Base-by-base conservation (phyloP, 2,113 vertebrate genomes). In the Toxotes chatareus region DNA sequence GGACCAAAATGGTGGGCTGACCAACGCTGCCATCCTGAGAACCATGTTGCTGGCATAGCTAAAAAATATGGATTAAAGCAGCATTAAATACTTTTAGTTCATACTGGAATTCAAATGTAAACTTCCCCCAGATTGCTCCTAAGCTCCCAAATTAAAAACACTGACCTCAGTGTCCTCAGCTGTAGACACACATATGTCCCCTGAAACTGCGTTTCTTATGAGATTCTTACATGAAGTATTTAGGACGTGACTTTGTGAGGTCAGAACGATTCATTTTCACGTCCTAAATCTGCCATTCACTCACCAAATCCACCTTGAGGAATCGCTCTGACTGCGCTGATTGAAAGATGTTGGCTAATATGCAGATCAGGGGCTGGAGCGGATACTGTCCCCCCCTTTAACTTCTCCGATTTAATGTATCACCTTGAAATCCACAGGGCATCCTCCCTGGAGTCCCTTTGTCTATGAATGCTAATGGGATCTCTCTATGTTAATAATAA, bases 401-500 rank as follows among this genome's bases (percentile, higher is more conserved):
- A 84, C 88, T 91, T 83, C 56, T 80, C 73, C 2, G 5, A 73
- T 88, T 87, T 66, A 76, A 86, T 77, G 85, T 64, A 76, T 91
- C 89, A 93, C 90, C 90, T 91, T 91, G 83, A 91, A 78, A 78
- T 88, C 84, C 78, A 78, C 85, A 76, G 80, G 86, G 79, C 88
- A 19, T 89, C 87, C 77, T 90, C 86, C 84, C 82, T 40, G 70
- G 85, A 87, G 80, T 76, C 82, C 83, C 88, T 89, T 92, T 89
- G 89, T 92, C 86, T 85, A 85, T 91, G 82, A 89, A 93, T 93
- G 80, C 81, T 89, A 93, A 91, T 89, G 79, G 82, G 57, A 85
- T 78, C 86, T 87, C 69, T 86, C 78, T 70, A 16, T 88, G 89
- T 94, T 92, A 94, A 93, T 93, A 93, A 94, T 94, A 88, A 93